Evolutionary conservation across 2,888 invertebrate species (phyloP), one percentile per base, ranked within the genome.

Genomic region (Chromoteleia sp.): DNA sequence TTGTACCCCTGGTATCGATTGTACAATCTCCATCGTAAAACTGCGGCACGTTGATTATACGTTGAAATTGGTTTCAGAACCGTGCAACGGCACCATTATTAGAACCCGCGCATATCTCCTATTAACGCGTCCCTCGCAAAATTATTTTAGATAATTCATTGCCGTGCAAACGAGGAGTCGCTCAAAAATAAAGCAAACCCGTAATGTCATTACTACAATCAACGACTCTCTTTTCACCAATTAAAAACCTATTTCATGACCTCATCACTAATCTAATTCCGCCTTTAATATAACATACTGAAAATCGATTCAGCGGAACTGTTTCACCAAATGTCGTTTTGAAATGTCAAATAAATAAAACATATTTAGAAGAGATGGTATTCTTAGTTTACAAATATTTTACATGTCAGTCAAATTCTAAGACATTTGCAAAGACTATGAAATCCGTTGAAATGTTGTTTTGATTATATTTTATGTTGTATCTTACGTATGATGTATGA

Each of bases 241-340:
- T 74, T 63, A 61, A 74, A 74, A 63, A 54, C 56, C 63, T 50
- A 74, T 74, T 74, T 52, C 73, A 58, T 63, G 41, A 63, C 48
- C 19, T 59, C 54, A 17, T 19, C 39, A 21, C 45, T 65, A 74
- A 74, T 65, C 63, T 21, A 45, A 45, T 74, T 48, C 39, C 4
- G 25, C 1, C 43, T 39, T 41, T 74, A 74, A 74, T 63, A 50
- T 36, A 45, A 45, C 48, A 61, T 48, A 33, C 41, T 10, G 21
- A 65, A 74, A 74, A 74, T 74, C 30, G 36, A 54, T 56, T 74
- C 52, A 50, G 7, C 17, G 15, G 8, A 21, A 33, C 48, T 33
- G 2, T 12, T 50, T 25, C 25, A 15, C n/a, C 30, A 0, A 25
- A 33, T 36, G 36, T 19, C 21, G 17, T 50, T 50, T 45, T 45